Evolutionary conservation across 1,140 invertebrate species (phyloP), one percentile per base, ranked within the genome.

Genomic region (Sogatella furcifera): DNA sequence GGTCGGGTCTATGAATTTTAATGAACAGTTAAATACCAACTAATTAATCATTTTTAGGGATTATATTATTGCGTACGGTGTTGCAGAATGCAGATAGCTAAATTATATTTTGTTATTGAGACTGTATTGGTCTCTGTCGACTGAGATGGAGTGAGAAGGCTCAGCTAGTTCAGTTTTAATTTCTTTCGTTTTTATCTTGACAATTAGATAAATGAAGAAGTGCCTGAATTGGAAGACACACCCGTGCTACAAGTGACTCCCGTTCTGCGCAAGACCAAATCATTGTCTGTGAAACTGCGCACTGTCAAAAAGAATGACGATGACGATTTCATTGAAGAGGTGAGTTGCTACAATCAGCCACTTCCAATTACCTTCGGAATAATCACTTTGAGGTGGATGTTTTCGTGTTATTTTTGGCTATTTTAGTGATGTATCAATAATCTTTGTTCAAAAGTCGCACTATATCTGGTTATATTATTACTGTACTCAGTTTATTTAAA

Each of bases 141-240:
- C 34, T 38, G 34, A 13, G 34, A 38, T 28, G 34, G 34, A 38
- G 34, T 38, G 11, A 38, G 11, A 11, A 1, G 11, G 34, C 24
- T 28, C 24, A 28, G 24, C 6, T 2, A 8, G 34, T 38, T 38
- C 34, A 38, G 34, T 38, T 38, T 11, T 38, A 38, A 38, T 38
- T 38, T 38, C 34, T 38, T 38, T 38, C 9, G 34, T 38, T 38
- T 38, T 10, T 38, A 38, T 38, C 34, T 13, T 38, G 34, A 38
- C 34, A 8, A 13, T 38, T 38, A 38, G 34, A 38, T 38, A 38
- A 38, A 38, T 38, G 62, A 70, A 52, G 64, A 38, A 55, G 68
- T 73, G 28, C 70, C 71, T 43, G 72, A 72, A 60, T 59, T 72
- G 44, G 72, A 72, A 54, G 65, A 68, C n/a, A 64, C 71, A 17